Conservation (phyloP, 2,113 vertebrate species). For the Menura novaehollandiae region DNA sequence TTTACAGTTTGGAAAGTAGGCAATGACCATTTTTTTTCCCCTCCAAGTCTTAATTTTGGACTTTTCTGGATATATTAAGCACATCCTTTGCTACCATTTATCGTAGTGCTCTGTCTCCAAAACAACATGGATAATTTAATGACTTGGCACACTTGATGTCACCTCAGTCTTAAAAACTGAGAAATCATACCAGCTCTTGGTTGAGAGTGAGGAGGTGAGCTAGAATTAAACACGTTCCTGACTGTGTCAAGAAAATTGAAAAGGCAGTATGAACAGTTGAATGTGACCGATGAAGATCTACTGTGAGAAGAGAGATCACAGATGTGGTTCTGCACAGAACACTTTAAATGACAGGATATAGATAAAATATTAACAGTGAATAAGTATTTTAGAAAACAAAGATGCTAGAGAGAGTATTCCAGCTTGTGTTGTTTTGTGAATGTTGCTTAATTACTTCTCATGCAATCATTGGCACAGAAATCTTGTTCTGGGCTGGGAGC, state of each 20-base stretch:
- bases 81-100: not conserved
- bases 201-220: not conserved
- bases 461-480: not conserved
- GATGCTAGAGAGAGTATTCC: not conserved
- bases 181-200: not conserved
- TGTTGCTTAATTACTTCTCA: not conserved
- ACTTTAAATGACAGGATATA: not conserved
- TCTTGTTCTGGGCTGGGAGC: not conserved
- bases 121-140: not conserved
- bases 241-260: not conserved
- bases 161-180: not conserved
- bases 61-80: not conserved
- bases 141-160: not conserved
- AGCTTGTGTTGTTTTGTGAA: not conserved
- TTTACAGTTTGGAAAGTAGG: not conserved
- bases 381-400: not conserved
- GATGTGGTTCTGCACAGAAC: not conserved
- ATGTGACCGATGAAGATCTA: not conserved
- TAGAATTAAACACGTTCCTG: not conserved
- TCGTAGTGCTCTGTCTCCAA: not conserved
- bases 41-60: not conserved
- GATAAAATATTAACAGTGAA: not conserved
- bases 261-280: not conserved
- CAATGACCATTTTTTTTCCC: not conserved
- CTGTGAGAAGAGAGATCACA: not conserved